These are phyloP conservation scores for Sandelia bainsii DNA, from an alignment of 2,797 vertebrate genomes.

Conservation along the genomic window DNA sequence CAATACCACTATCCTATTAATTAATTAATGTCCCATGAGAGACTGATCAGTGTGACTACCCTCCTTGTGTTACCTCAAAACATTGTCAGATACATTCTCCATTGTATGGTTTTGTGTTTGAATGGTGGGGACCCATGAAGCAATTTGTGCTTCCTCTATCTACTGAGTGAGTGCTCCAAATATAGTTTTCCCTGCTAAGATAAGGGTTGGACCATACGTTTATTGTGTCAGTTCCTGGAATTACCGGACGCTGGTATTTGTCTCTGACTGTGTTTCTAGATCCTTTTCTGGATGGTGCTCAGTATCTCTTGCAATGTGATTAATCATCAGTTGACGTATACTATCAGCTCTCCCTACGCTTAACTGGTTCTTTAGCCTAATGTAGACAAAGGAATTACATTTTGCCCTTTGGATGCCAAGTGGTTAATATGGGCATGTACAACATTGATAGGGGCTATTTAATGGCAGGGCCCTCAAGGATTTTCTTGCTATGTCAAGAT, in stretches of 20 bases:
- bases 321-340: conserved; percentile 51
- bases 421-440: conserved; percentile 14
- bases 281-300: conserved; percentile 49
- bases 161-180: conserved; percentile 33
- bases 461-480: background rate
- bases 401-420: conserved; percentile 27
- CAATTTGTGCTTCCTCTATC: conserved; percentile 54
- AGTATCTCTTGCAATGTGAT: conserved; percentile 56
- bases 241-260: conserved; percentile 57
- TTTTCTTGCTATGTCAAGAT: background rate
- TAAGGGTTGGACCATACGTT: conserved; percentile 67
- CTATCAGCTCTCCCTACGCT: conserved; percentile 31
- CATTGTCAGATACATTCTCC: conserved; percentile 53
- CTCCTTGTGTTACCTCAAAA: conserved; percentile 40
- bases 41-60: conserved; percentile 52
- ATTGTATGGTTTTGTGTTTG: conserved; percentile 25
- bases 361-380: conserved; percentile 59
- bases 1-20: conserved; percentile 32
- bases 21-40: conserved; percentile 45
- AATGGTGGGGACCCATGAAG: conserved; percentile 20
- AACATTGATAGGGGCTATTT: background rate
- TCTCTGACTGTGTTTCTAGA: conserved; percentile 53
- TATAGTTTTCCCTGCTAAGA: conserved; percentile 65
- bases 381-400: conserved; percentile 57
- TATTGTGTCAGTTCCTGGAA: conserved; percentile 72